Conservation (phyloP, 30 jellyfish, hydroid and myxozoan genomes). For the Euphysa ruthae region DNA sequence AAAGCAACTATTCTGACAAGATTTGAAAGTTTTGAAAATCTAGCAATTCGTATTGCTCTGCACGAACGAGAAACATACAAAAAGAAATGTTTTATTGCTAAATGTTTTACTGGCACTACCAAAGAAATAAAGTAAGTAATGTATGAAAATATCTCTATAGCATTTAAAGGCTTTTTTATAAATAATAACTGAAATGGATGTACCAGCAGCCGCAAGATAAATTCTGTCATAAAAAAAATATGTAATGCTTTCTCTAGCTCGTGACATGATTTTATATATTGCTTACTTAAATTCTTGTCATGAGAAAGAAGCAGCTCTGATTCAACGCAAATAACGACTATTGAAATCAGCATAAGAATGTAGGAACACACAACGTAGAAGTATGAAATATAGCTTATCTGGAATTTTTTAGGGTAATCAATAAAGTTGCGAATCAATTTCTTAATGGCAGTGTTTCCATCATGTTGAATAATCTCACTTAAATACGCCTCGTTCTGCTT, state of each 20-base stretch:
- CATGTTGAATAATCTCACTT: not conserved
- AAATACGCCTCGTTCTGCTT: conserved; percentile 1
- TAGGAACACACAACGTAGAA: not conserved
- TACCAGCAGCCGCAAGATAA: not conserved
- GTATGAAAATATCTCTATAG: not conserved
- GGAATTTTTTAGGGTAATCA: not conserved
- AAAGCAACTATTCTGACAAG: not conserved
- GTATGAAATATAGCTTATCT: not conserved
- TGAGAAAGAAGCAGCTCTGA: conserved; percentile 3
- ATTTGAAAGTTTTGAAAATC: not conserved
- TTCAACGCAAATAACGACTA: conserved; percentile 4
- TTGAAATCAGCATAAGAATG: not conserved
- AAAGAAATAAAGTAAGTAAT: not conserved
- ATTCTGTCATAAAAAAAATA: not conserved
- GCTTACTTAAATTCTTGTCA: not conserved
- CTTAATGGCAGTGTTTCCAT: not conserved
- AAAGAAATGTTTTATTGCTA: not conserved
- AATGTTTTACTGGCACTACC: not conserved
- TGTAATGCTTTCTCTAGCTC: not conserved
- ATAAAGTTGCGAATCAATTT: not conserved
- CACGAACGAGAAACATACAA: not conserved
- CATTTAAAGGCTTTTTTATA: not conserved
- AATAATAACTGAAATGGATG: not conserved
- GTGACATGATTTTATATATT: not conserved
- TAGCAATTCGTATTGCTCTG: not conserved